A percentile compares a stretch with the other conserved stretches of the same genome.
Conservation (phyloP, 1,140 invertebrate genomes). For the Zaprionus tsacasi region DNA sequence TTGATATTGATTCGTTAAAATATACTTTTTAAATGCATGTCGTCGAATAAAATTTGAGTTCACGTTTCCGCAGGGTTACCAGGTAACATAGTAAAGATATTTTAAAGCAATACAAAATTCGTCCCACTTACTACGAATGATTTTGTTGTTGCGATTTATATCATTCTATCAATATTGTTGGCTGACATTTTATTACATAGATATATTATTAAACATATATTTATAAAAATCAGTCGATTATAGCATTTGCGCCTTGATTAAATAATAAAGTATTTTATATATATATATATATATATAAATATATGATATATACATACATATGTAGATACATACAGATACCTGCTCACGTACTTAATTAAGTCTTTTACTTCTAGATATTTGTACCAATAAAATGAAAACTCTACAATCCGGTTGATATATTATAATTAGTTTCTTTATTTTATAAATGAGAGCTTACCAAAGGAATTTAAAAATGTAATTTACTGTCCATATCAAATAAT, state of each 20-base stretch:
- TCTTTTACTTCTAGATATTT: too few relatives aligned
- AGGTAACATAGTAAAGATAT: conserved; percentile 45
- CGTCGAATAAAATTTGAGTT: conserved; percentile 29
- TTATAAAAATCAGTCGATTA: conserved; percentile 72
- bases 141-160: conserved; percentile 34
- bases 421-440: too few relatives aligned
- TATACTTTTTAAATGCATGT: conserved; percentile 9
- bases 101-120: conserved; percentile 31
- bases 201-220: conserved; percentile 18
- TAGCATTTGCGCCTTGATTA: conserved; percentile 55
- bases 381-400: too few relatives aligned
- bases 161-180: conserved; percentile 19
- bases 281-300: conserved; percentile 28
- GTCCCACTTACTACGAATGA: conserved; percentile 31
- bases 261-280: conserved; percentile 17
- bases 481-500: too few relatives aligned
- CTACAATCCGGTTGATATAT: too few relatives aligned
- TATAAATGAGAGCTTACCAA: too few relatives aligned
- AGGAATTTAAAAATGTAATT: too few relatives aligned
- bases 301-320: neutral
- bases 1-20: conserved; percentile 15
- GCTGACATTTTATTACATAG: conserved; percentile 30
- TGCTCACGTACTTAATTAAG: too few relatives aligned
- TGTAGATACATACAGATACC: too few relatives aligned
- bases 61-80: conserved; percentile 31